Evolutionary conservation across 1,140 invertebrate genomes (phyloP).

Genomic region (Nasonia giraulti): DNA sequence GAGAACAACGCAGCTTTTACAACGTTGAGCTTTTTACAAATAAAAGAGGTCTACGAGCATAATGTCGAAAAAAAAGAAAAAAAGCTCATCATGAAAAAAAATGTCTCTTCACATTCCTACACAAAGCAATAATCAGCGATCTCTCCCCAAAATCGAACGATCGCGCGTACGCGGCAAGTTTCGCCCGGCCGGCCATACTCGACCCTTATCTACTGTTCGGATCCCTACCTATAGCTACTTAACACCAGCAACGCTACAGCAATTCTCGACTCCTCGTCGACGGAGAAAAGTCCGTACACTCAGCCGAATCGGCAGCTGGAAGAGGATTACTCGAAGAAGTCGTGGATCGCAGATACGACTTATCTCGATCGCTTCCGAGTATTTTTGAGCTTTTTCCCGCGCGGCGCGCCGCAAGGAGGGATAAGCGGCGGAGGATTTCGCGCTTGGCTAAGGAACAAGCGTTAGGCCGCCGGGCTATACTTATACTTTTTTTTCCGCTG

Average conservation of each 20-base stretch:
- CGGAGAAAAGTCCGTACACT: conserved; percentile 2
- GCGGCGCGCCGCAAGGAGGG: neutral
- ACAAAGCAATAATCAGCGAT: no score
- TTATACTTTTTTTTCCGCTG: neutral
- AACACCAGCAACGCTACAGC: neutral
- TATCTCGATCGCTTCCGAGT: neutral
- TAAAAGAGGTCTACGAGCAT: no score
- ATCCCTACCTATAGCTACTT: neutral
- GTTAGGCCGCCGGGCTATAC: neutral
- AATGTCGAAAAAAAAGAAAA: no score
- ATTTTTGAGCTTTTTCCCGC: neutral
- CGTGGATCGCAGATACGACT: conserved; percentile 21
- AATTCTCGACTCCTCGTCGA: neutral
- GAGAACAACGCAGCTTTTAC: no score
- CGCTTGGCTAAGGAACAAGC: neutral
- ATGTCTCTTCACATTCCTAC: no score
- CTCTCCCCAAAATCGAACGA: neutral
- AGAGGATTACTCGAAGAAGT: conserved; percentile 15
- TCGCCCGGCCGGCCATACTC: neutral
- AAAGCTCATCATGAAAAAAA: no score
- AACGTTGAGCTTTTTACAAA: no score
- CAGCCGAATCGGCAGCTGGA: neutral
- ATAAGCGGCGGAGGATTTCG: conserved; percentile 2
- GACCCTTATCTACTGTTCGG: neutral
- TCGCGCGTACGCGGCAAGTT: neutral